A percentile compares a stretch with the other conserved stretches of the same genome.
Conservation (phyloP, 2,888 invertebrate species). For the Orchesellides sinensis region DNA sequence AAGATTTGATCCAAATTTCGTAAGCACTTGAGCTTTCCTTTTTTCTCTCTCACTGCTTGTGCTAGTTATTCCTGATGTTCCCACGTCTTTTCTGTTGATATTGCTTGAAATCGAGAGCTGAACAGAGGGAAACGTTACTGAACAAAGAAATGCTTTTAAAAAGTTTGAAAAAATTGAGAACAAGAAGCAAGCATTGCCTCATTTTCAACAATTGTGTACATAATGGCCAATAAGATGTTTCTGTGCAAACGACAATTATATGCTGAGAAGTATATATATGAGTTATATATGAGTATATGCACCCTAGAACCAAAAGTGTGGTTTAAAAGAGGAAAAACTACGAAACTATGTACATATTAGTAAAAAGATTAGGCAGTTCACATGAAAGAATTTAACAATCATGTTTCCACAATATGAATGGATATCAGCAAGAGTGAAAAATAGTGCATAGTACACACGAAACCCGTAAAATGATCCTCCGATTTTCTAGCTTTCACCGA, state of each 20-base stretch:
- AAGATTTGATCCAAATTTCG: conserved; percentile 53
- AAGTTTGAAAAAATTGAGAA: no score
- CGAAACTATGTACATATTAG: no score
- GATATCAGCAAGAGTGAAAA: neutral
- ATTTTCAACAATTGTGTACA: no score
- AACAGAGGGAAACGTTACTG: conserved; percentile 2
- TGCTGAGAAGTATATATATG: no score
- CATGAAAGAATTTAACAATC: neutral
- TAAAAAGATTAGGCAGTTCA: no score
- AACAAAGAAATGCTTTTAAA: conserved; percentile 67
- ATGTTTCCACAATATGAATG: conserved; percentile 5
- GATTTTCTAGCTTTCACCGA: neutral
- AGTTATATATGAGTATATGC: no score
- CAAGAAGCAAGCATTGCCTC: no score
- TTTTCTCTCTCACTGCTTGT: neutral
- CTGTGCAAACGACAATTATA: no score
- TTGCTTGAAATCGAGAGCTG: neutral
- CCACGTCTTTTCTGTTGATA: conserved; percentile 31
- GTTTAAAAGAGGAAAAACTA: no score
- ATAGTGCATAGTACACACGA: neutral
- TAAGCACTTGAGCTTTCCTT: conserved; percentile 24
- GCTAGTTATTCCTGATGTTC: conserved; percentile 27
- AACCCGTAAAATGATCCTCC: conserved; percentile 9
- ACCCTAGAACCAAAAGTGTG: no score
- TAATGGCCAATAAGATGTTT: no score